Evolutionary conservation across 2,888 invertebrate species (phyloP).

Genomic region (Pterostichus niger): DNA sequence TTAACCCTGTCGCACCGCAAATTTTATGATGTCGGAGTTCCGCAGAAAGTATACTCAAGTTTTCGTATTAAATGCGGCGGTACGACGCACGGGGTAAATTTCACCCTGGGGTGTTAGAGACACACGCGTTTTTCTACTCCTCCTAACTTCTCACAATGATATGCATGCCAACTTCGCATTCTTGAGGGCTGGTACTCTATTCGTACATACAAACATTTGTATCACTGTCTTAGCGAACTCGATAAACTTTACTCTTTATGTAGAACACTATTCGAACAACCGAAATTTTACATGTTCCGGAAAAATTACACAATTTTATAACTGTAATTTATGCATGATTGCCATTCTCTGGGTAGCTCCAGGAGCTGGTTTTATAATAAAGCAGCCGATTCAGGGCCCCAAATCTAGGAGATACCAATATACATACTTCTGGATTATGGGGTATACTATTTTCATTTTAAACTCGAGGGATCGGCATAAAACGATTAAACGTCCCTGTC

Average conservation of each 20-base stretch:
- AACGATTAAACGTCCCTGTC: no score
- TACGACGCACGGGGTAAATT: slow-evolving; percentile 41
- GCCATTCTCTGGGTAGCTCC: no score
- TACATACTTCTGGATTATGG: no score
- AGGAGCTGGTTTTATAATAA: no score
- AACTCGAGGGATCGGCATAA: no score
- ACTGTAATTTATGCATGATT: no score
- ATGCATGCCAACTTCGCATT: slow-evolving; percentile 8
- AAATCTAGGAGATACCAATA: no score
- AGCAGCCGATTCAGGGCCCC: no score
- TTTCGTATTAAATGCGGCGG: slow-evolving; percentile 57
- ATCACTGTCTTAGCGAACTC: background rate
- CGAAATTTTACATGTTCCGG: background rate
- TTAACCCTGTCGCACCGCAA: slow-evolving; percentile 49
- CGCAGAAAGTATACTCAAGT: slow-evolving; percentile 50
- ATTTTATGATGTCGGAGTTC: slow-evolving; percentile 53
- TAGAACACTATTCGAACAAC: background rate
- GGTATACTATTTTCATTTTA: no score
- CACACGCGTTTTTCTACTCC: slow-evolving; percentile 21
- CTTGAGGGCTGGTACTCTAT: background rate
- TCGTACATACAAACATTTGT: background rate
- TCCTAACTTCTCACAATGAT: slow-evolving; percentile 29
- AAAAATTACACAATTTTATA: background rate
- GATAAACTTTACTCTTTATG: slow-evolving; percentile 33
- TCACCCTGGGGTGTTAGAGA: slow-evolving; percentile 44